Evolutionary conservation across 2,888 invertebrate species (phyloP).

Genomic region (Syrphus vitripennis): DNA sequence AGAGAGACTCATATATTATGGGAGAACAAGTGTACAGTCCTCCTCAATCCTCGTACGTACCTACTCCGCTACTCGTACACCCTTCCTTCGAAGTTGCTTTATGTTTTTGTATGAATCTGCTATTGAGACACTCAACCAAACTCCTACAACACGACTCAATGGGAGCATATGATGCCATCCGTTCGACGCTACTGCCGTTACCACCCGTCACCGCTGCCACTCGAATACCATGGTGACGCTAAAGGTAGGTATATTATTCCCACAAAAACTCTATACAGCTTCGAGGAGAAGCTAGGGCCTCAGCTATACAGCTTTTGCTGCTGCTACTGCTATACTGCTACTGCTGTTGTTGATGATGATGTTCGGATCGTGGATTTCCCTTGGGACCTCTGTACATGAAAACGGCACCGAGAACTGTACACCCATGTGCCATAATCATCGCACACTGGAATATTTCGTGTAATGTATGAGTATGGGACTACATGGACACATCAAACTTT

Average conservation of each 20-base stretch:
- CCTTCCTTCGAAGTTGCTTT: conserved; percentile 69
- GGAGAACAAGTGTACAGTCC: conserved; percentile 67
- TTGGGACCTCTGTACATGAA: conserved; percentile 75
- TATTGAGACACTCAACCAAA: conserved; percentile 66
- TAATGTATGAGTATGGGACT: conserved; percentile 77
- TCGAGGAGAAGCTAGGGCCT: conserved; percentile 51
- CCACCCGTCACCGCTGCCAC: conserved; percentile 29
- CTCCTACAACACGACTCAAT: conserved; percentile 68
- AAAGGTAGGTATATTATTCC: conserved; percentile 69
- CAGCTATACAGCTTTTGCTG: conserved; percentile 36
- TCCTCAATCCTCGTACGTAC: background rate
- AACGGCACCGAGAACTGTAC: conserved; percentile 75
- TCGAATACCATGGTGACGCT: conserved; percentile 69
- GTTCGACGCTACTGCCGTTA: conserved; percentile 7
- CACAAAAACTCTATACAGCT: conserved; percentile 56
- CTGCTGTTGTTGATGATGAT: conserved; percentile 77
- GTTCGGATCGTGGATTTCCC: conserved; percentile 79
- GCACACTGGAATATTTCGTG: conserved; percentile 79
- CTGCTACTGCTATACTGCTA: conserved; percentile 61
- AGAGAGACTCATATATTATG: conserved; percentile 75
- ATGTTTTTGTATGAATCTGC: conserved; percentile 65
- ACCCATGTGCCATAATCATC: conserved; percentile 81
- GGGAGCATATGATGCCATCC: conserved; percentile 55
- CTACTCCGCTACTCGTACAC: conserved; percentile 49
- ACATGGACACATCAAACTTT: conserved; percentile 80